A percentile compares a stretch with the other conserved stretches of the same genome.
Conservation (phyloP, 2,888 invertebrate genomes). For the Epinotia nisella region DNA sequence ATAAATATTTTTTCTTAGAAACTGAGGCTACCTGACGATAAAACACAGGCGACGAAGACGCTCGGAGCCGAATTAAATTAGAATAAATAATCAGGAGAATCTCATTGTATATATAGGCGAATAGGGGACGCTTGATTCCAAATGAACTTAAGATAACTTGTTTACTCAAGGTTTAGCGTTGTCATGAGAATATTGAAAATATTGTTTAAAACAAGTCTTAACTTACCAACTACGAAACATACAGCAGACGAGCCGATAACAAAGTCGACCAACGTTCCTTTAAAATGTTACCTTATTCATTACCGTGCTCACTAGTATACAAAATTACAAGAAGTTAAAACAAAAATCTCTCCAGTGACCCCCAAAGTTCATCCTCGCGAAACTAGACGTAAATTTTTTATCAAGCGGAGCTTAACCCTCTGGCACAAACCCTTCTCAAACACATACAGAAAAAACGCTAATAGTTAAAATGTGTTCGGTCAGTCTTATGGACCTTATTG, state of each 20-base stretch:
- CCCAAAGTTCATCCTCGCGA: slow-evolving; percentile 64
- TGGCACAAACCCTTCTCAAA: slow-evolving; percentile 78
- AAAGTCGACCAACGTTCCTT: too few relatives aligned
- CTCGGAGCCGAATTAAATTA: slow-evolving; percentile 77
- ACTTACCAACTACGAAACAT: too few relatives aligned
- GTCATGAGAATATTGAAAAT: not conserved
- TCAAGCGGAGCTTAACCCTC: slow-evolving; percentile 73
- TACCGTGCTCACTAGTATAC: not conserved
- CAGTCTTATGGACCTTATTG: slow-evolving; percentile 34
- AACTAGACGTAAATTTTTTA: slow-evolving; percentile 80
- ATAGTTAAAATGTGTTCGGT: slow-evolving; percentile 79
- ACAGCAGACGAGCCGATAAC: not conserved
- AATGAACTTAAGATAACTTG: slow-evolving; percentile 50
- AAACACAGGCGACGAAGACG: slow-evolving; percentile 78
- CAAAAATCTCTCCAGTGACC: slow-evolving; percentile 61
- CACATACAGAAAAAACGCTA: slow-evolving; percentile 74
- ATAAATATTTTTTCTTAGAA: slow-evolving; percentile 82
- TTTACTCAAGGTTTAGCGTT: not conserved
- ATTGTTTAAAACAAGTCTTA: not conserved
- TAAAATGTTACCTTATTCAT: too few relatives aligned
- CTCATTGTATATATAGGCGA: slow-evolving; percentile 61
- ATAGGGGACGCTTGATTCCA: slow-evolving; percentile 49
- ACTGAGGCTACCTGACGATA: slow-evolving; percentile 82
- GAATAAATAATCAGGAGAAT: slow-evolving; percentile 68
- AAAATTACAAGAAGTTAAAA: slow-evolving; percentile 53